Percentiles rank a stretch among this genome's conserved stretches.
Conservation (phyloP, 2,888 invertebrate genomes). For the Trachelus tabidus region DNA sequence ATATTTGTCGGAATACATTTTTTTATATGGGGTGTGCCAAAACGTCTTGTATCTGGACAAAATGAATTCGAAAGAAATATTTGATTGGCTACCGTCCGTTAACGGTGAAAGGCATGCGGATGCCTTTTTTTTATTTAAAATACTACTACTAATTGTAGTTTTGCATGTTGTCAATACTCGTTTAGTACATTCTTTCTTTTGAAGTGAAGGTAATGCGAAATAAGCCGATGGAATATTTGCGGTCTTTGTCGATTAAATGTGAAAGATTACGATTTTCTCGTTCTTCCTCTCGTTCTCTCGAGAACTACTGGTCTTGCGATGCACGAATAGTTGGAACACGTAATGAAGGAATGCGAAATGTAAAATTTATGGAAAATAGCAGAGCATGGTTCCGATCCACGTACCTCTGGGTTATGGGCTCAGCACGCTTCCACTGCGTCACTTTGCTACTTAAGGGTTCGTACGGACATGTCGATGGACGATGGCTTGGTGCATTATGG, state of each 20-base stretch:
- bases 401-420: slow-evolving; percentile 62
- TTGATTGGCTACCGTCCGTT: background rate
- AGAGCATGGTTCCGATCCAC: slow-evolving; percentile 61
- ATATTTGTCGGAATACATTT: no score
- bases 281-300: background rate
- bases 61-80: background rate
- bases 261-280: background rate
- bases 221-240: background rate
- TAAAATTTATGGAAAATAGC: slow-evolving; percentile 31
- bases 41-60: background rate
- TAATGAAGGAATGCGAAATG: background rate
- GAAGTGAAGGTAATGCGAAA: background rate
- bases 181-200: background rate
- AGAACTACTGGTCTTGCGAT: background rate
- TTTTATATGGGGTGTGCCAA: background rate
- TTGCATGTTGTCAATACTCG: background rate
- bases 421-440: slow-evolving; percentile 63
- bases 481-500: background rate
- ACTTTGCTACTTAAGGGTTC: slow-evolving; percentile 44
- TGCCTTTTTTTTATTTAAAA: background rate
- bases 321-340: background rate
- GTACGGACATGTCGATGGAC: background rate
- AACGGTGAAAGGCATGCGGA: background rate
- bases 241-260: background rate
- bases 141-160: background rate